Conservation (phyloP, 2,888 invertebrate genomes). For the Bellardia pandia region DNA sequence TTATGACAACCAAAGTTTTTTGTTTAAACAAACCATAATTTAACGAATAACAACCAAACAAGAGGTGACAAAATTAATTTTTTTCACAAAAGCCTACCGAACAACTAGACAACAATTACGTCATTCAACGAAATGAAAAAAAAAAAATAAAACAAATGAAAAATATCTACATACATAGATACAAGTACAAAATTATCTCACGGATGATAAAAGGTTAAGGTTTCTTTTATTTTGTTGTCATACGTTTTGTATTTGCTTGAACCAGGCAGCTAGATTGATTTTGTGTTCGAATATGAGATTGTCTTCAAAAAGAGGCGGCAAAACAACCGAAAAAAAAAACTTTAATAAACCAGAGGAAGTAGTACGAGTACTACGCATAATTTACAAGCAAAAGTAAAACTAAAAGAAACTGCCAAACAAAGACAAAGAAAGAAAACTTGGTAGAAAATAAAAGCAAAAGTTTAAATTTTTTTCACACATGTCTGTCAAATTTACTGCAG, state of each 20-base stretch:
- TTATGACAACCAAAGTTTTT: background rate
- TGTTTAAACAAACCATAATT: conserved; percentile 2
- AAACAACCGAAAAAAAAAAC: background rate
- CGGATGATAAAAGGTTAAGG: conserved; percentile 59
- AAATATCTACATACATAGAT: background rate
- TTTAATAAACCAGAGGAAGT: conserved; percentile 29
- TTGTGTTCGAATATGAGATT: background rate
- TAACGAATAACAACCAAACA: background rate
- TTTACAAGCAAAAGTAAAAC: conserved; percentile 38
- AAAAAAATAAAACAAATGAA: background rate
- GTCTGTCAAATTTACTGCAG: conserved; percentile 15
- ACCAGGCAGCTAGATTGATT: background rate
- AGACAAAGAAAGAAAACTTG: conserved; percentile 25
- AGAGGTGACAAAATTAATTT: background rate
- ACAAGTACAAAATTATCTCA: conserved; percentile 19
- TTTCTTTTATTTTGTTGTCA: background rate
- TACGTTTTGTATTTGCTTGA: background rate
- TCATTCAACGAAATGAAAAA: background rate
- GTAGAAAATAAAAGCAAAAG: conserved; percentile 9
- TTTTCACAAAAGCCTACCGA: conserved; percentile 8
- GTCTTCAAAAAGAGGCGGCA: conserved; percentile 42
- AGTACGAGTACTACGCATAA: conserved; percentile 16
- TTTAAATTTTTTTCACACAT: background rate
- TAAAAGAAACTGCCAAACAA: conserved; percentile 34
- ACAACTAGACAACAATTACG: background rate